Base-by-base conservation (phyloP, 2,888 invertebrate genomes). In the Drosophila birchii region DNA sequence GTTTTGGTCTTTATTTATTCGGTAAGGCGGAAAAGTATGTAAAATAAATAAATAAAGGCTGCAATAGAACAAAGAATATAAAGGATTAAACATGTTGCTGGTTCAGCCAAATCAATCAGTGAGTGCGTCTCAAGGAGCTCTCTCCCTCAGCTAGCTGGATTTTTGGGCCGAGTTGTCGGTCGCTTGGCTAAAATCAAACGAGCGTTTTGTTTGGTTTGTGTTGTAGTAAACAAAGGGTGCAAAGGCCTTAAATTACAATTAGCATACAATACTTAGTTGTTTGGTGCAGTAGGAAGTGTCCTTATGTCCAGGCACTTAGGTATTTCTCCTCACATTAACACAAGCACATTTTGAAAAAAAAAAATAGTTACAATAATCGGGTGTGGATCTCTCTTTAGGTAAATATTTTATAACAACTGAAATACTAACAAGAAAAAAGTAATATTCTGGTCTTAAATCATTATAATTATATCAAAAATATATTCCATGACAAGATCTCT, bases 141-240 rank as follows among this genome's bases (percentile, higher is more conserved):
- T 54, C 29, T 47, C 34, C 57, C 44, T 57, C 61, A 44, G 53
- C 29, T 23, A 53, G 63, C 54, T 32, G 38, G n/a, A 34, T 32
- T 58, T 41, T 41, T 54, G 34, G 80, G 60, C 56, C 39, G 44
- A 49, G 29, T 18, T 8, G 51, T 51, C 26, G 43, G 53, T 44
- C 39, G 34, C 51, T 68, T 59, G 54, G 59, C 68, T 67, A 68
- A 59, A 83, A 83, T 84, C 82, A 83, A 81, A 82, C 67, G 82
- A 82, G 79, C 54, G 75, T 58, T 79, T 83, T 78, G 62, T 55
- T 72, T 49, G 72, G 53, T 43, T 77, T 63, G 54, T 64, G 57
- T 61, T 68, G 66, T 64, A 75, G 59, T 81, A 67, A 66, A 71
- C 62, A 66, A 57, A 69, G 59, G 43, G 59, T 69, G 73, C 64